These are phyloP conservation scores for Cololabis saira DNA, from an alignment of 2,113 vertebrate species.

Conservation along the genomic window DNA sequence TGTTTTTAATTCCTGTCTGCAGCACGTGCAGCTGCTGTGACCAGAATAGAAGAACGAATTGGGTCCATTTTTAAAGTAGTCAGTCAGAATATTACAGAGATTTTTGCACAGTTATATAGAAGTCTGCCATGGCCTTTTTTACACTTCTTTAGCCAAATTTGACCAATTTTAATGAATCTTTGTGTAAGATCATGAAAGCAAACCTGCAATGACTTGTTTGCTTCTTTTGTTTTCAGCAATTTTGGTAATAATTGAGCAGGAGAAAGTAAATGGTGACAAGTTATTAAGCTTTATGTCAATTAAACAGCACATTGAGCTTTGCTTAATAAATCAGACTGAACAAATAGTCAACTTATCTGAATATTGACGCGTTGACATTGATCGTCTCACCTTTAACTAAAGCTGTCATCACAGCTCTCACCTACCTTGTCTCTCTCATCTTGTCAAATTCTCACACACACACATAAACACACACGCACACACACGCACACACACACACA, in stretches of 20 bases:
- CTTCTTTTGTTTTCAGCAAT: no score
- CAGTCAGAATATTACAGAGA: no score
- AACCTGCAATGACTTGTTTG: no score
- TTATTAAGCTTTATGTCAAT: neutral
- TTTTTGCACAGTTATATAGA: no score
- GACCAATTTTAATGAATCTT: no score
- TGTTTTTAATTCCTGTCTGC: no score
- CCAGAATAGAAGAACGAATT: no score
- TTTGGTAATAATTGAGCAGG: neutral
- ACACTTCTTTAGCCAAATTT: no score
- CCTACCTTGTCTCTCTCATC: neutral
- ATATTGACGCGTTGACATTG: slow-evolving; percentile 65
- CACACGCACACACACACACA: slow-evolving; percentile 14
- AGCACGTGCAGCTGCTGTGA: no score
- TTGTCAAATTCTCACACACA: slow-evolving; percentile 6
- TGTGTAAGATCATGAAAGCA: no score
- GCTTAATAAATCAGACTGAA: slow-evolving; percentile 30
- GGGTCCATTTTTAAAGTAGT: no score
- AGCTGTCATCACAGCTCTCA: slow-evolving; percentile 50
- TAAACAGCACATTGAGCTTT: slow-evolving; percentile 20
- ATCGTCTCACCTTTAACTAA: slow-evolving; percentile 63
- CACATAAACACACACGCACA: neutral
- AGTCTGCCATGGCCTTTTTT: no score
- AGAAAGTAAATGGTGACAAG: neutral
- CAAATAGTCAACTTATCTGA: slow-evolving; percentile 26